Evolutionary conservation across 2,888 invertebrate genomes (phyloP).

Genomic region (Theristus sp.): DNA sequence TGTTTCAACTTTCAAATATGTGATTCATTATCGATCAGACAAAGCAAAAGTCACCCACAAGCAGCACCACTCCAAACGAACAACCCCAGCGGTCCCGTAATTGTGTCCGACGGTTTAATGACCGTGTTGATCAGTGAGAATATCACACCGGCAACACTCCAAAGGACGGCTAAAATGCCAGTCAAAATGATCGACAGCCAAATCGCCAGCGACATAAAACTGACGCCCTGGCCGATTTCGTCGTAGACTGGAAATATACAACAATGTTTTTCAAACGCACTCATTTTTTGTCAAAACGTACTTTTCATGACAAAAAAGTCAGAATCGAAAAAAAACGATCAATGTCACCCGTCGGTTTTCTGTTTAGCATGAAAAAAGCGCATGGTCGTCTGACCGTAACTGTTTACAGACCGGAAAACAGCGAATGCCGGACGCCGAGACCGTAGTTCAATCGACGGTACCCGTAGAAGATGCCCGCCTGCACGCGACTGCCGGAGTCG

Average conservation of each 20-base stretch:
- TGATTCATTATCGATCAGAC: too few relatives aligned
- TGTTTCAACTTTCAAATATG: too few relatives aligned
- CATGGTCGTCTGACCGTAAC: too few relatives aligned
- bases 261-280: too few relatives aligned
- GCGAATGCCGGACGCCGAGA: not conserved
- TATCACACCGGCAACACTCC: slow-evolving; percentile 48
- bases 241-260: slow-evolving; percentile 44
- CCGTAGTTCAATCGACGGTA: not conserved
- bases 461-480: not conserved
- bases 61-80: slow-evolving; percentile 58
- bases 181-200: slow-evolving; percentile 57
- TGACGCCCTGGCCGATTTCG: slow-evolving; percentile 45
- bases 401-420: not conserved
- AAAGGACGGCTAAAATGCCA: slow-evolving; percentile 48
- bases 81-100: slow-evolving; percentile 49
- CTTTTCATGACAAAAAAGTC: too few relatives aligned
- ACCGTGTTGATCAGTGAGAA: slow-evolving; percentile 62
- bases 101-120: slow-evolving; percentile 48
- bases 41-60: too few relatives aligned
- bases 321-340: too few relatives aligned
- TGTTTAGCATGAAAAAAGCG: too few relatives aligned
- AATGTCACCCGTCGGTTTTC: too few relatives aligned
- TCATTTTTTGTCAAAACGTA: too few relatives aligned
- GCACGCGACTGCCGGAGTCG: too few relatives aligned
- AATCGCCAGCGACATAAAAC: slow-evolving; percentile 48